Evolutionary conservation across 2,797 vertebrate genomes (phyloP).

Genomic region (Ctenosaura bakeri): DNA sequence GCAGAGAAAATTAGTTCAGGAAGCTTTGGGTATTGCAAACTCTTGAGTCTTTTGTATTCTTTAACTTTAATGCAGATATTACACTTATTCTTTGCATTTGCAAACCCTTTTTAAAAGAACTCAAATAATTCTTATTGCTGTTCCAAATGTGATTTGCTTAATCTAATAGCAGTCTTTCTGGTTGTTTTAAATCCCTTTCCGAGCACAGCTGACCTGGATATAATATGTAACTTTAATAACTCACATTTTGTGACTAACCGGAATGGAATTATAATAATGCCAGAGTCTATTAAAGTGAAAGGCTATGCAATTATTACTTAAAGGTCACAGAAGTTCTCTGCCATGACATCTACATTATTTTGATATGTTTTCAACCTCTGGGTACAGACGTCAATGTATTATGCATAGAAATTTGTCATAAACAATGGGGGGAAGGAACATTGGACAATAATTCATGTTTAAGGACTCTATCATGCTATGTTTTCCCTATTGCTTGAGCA

Average conservation of each 20-base stretch:
- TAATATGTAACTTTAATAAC: slow-evolving; percentile 63
- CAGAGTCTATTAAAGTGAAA: slow-evolving; percentile 66
- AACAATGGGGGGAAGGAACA: slow-evolving; percentile 19
- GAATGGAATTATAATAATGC: slow-evolving; percentile 67
- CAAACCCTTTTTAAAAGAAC: slow-evolving; percentile 38
- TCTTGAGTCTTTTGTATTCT: slow-evolving; percentile 48
- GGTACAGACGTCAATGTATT: background rate
- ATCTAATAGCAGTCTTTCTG: slow-evolving; percentile 54
- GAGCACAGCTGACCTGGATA: slow-evolving; percentile 59
- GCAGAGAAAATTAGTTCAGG: slow-evolving; percentile 54
- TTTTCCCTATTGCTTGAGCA: slow-evolving; percentile 33
- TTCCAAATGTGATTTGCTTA: slow-evolving; percentile 65
- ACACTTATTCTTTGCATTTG: slow-evolving; percentile 37
- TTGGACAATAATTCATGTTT: slow-evolving; percentile 48
- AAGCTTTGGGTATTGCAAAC: slow-evolving; percentile 39
- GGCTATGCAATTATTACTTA: slow-evolving; percentile 62
- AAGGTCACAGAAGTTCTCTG: slow-evolving; percentile 61
- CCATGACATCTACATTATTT: slow-evolving; percentile 41
- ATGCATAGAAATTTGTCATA: slow-evolving; percentile 40
- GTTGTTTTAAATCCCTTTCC: slow-evolving; percentile 62
- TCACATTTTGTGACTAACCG: slow-evolving; percentile 64
- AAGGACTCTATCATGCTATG: slow-evolving; percentile 49
- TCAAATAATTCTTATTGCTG: slow-evolving; percentile 49
- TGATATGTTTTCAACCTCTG: slow-evolving; percentile 41
- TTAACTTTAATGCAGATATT: slow-evolving; percentile 53